Conservation (phyloP, 2,797 vertebrate species). For the Emydoidea blandingii region DNA sequence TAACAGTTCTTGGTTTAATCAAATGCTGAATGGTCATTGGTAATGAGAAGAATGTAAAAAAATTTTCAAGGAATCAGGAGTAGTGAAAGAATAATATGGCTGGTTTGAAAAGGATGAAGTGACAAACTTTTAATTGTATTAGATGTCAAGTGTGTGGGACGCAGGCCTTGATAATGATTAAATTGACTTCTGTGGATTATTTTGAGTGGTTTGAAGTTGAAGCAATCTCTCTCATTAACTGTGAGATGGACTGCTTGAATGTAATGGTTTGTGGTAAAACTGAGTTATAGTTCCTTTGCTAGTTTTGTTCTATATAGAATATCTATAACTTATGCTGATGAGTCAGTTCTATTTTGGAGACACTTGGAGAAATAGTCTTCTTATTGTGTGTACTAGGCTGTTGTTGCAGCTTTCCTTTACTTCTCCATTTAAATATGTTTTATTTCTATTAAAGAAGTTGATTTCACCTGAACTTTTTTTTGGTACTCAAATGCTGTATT, state of each 20-base stretch:
- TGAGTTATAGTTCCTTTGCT: background rate
- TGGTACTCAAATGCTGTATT: background rate
- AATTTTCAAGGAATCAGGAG: background rate
- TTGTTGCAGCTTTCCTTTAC: background rate
- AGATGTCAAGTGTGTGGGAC: background rate
- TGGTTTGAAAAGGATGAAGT: background rate
- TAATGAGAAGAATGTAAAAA: background rate
- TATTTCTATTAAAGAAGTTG: background rate
- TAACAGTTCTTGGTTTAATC: background rate
- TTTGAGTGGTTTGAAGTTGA: background rate
- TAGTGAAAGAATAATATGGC: background rate
- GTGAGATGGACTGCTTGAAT: background rate
- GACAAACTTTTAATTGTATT: background rate
- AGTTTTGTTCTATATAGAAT: fast-evolving
- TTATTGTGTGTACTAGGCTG: background rate
- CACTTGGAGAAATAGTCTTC: background rate
- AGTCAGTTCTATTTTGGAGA: background rate
- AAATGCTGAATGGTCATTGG: fast-evolving
- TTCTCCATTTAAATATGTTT: background rate
- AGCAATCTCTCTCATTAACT: background rate
- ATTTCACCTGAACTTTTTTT: background rate
- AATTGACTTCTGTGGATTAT: background rate
- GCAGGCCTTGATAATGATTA: background rate
- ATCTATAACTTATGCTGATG: background rate
- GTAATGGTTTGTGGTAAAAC: background rate